Percentiles rank a stretch among this genome's conserved stretches.
Conservation (phyloP, 2,888 invertebrate genomes). For the Drosophila fungiperda region DNA sequence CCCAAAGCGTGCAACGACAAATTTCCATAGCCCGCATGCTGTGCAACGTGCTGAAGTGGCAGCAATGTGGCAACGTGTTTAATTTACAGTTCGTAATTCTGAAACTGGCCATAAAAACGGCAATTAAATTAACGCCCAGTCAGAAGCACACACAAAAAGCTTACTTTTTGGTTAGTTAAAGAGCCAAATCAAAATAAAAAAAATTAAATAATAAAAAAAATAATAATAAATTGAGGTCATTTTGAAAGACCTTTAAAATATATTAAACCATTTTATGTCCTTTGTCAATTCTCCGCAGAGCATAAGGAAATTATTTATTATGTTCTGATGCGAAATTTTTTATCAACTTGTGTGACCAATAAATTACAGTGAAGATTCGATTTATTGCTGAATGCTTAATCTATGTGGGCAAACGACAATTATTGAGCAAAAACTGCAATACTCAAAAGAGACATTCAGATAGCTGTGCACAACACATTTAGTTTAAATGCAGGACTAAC, state of each 20-base stretch:
- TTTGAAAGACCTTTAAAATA: not conserved
- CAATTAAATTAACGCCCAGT: conserved; percentile 40
- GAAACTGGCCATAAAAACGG: conserved; percentile 37
- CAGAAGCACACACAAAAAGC: conserved; percentile 12
- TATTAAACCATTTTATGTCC: not conserved
- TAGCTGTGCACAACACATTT: not conserved
- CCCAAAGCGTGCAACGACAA: conserved; percentile 22
- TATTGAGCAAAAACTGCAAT: not conserved
- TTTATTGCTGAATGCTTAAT: not conserved
- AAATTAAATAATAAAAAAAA: no score
- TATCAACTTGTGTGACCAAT: not conserved
- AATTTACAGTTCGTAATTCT: conserved; percentile 49
- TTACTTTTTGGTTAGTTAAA: not conserved
- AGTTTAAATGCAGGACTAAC: not conserved
- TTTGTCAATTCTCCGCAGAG: not conserved
- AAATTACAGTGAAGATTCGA: not conserved
- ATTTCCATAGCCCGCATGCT: conserved; percentile 50
- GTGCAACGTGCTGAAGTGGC: conserved; percentile 1
- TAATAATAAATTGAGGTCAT: no score
- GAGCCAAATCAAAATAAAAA: not conserved
- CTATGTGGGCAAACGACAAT: not conserved
- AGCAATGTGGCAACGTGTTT: conserved; percentile 42
- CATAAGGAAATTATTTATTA: not conserved
- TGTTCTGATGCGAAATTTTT: not conserved
- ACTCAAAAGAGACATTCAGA: not conserved